Conservation (phyloP, 2,888 invertebrate species). For the Eristalis pertinax region DNA sequence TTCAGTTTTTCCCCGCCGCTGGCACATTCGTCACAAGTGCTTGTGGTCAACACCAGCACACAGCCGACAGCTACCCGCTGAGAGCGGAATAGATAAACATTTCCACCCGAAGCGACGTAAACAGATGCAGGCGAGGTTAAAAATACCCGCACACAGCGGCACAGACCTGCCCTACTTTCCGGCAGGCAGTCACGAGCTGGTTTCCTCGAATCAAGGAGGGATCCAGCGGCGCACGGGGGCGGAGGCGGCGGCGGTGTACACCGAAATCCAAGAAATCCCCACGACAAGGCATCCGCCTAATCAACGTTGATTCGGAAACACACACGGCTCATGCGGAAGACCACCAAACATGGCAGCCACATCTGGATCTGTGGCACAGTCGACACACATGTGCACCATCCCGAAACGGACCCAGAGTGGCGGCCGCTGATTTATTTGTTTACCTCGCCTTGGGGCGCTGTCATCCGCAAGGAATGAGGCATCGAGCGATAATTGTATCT, state of each 20-base stretch:
- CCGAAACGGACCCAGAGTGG: constrained; percentile 8
- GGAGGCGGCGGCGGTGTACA: constrained; percentile 17
- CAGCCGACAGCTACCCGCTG: background rate
- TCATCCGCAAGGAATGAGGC: constrained; percentile 13
- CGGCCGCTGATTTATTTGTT: constrained; percentile 51
- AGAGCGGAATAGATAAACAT: background rate
- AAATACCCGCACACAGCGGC: constrained; percentile 42
- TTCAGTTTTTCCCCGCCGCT: constrained; percentile 24
- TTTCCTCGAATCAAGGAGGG: background rate
- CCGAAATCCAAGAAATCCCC: constrained; percentile 25
- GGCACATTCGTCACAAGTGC: constrained; percentile 41
- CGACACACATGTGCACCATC: constrained; percentile 41
- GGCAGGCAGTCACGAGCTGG: constrained; percentile 5
- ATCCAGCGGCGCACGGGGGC: background rate
- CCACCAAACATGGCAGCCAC: constrained; percentile 22
- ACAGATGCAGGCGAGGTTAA: constrained; percentile 18
- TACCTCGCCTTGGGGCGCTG: constrained; percentile 28
- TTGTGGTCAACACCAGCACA: constrained; percentile 26
- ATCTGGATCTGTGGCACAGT: constrained; percentile 19
- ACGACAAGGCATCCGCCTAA: constrained; percentile 19
- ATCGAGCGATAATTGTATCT: constrained; percentile 57
- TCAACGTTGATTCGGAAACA: constrained; percentile 38
- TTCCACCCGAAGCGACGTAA: background rate
- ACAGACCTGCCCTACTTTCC: constrained; percentile 56
- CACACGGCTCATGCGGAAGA: constrained; percentile 24